Evolutionary conservation across 1,140 invertebrate species (phyloP).

Genomic region (Diorhabda elongata): DNA sequence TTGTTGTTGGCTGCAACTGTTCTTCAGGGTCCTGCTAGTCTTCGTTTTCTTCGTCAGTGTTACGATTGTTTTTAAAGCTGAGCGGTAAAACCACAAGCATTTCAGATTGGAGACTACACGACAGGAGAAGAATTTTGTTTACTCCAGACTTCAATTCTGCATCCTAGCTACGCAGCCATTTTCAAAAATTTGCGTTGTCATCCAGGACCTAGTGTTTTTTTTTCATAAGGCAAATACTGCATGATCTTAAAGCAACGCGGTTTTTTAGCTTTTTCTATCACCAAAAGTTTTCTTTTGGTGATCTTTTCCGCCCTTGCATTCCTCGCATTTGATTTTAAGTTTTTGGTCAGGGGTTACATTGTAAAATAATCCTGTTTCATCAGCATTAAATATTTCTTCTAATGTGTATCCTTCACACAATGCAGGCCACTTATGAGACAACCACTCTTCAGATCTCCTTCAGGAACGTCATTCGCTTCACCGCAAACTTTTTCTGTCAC

Average conservation of each 20-base stretch:
- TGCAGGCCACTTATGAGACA: background rate
- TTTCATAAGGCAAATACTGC: constrained; percentile 45
- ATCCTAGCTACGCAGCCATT: constrained; percentile 9
- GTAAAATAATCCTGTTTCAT: background rate
- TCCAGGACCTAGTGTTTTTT: constrained; percentile 50
- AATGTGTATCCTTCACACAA: background rate
- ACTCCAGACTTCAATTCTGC: background rate
- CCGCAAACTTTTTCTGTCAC: constrained; percentile 11
- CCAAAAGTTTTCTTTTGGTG: constrained; percentile 49
- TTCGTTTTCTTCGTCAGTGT: too few relatives aligned
- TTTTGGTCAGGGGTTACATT: constrained; percentile 31
- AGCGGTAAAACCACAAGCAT: too few relatives aligned
- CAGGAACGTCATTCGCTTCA: constrained; percentile 5
- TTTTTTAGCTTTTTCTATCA: too few relatives aligned
- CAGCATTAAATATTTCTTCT: constrained; percentile 6
- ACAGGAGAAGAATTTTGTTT: constrained; percentile 7
- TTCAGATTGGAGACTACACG: too few relatives aligned
- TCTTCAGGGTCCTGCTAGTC: too few relatives aligned
- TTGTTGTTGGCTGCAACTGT: too few relatives aligned
- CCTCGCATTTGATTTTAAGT: background rate
- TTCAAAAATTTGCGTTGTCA: constrained; percentile 35
- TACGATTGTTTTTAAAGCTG: too few relatives aligned
- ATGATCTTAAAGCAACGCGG: constrained; percentile 26
- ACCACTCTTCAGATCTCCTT: background rate
- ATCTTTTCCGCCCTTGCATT: constrained; percentile 14